Evolutionary conservation across 2,888 invertebrate genomes (phyloP).

Genomic region (Pristionchus japonicus): DNA sequence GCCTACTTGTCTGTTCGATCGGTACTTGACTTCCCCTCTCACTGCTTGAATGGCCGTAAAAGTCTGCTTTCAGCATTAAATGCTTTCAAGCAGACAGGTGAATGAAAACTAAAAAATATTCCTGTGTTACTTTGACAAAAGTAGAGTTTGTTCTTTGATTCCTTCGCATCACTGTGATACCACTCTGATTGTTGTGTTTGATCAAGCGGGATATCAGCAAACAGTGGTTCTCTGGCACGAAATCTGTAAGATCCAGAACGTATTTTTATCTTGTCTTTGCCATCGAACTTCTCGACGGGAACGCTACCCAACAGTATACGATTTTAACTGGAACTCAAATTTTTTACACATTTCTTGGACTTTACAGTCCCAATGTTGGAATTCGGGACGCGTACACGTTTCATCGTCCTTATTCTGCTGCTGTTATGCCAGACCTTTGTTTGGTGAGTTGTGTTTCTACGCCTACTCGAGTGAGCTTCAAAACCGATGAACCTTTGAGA

Average conservation of each 20-base stretch:
- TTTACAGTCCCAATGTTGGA: constrained; percentile 47
- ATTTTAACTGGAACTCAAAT: too few relatives aligned
- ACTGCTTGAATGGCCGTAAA: too few relatives aligned
- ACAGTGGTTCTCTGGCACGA: not conserved
- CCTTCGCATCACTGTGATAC: not conserved
- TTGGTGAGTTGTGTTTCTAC: constrained; percentile 57
- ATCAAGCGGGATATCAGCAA: not conserved
- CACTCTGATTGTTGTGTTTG: not conserved
- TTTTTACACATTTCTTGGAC: too few relatives aligned
- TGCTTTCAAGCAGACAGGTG: too few relatives aligned
- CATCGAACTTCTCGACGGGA: not conserved
- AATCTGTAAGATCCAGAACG: not conserved
- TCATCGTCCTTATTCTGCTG: constrained; percentile 70
- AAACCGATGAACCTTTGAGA: not conserved
- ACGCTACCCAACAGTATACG: not conserved
- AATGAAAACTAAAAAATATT: too few relatives aligned
- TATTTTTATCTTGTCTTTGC: not conserved
- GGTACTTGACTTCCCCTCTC: too few relatives aligned
- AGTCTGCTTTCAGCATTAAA: too few relatives aligned
- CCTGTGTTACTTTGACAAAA: not conserved
- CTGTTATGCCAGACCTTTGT: constrained; percentile 70
- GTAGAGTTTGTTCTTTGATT: not conserved
- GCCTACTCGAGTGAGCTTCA: not conserved
- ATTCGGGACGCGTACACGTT: constrained; percentile 73
- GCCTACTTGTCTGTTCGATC: too few relatives aligned